Base-by-base conservation (phyloP, 2,113 vertebrate species). In the human (Homo sapiens) region DNA sequence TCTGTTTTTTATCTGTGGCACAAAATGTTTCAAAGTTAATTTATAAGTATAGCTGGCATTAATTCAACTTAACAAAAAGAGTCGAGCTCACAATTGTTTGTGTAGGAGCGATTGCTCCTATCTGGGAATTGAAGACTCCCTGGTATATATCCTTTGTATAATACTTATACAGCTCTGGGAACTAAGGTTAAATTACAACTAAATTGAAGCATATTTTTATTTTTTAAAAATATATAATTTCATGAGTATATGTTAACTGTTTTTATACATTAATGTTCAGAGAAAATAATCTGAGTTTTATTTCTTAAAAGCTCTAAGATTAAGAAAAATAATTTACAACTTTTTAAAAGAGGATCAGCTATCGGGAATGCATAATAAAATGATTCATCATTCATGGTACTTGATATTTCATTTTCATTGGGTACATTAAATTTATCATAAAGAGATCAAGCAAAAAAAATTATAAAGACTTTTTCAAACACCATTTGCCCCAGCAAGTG, bases 401-500 rank as follows among this genome's bases (percentile, higher is more conserved):
- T 90, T 92, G 75, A 93, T 66, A 97, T 75, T 97, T 85, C 97
- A 96, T 96, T 97, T 95, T 94, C 95, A 2, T 23, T 43, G 88
- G 93, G 76, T 84, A 96, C 2, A 6, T 97, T 98, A 98, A 96
- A 94, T 97, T 98, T 89, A 89, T 83, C 68, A 98, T 85, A 97
- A 97, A 97, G 64, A 93, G 89, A 94, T 90, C 97, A 97, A 97
- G 97, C 93, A 97, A 95, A 93, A 95, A 70, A 87, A 98, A 97
- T 0, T 5, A 83, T 96, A 96, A 97, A 98, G 81, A 86, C 38
- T 97, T 96, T 70, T 96, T 96, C 96, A 98, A 94, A 98, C 76
- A 96, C 87, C 93, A 96, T 97, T 98, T 98, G 97, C 97, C 94
- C 55, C 97, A 98, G 96, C 92, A 97, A 98, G 97, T 96, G 91